Evolutionary conservation across 2,797 vertebrate genomes (phyloP).

Genomic region (Myoxocephalus aenaeus): DNA sequence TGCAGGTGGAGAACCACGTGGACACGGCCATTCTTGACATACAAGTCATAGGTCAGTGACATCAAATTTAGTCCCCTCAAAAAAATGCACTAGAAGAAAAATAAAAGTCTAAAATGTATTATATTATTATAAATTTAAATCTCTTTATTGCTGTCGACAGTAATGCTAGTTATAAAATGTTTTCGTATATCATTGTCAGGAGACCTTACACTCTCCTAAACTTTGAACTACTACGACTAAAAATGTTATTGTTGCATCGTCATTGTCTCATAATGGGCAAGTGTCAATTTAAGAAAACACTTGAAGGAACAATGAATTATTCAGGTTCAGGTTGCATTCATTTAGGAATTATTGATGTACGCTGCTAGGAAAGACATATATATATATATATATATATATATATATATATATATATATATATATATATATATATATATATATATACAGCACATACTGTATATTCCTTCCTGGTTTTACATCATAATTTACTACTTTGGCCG

Average conservation of each 20-base stretch:
- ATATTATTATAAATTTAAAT: neutral
- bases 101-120: neutral
- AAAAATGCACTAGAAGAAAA: neutral
- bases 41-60: conserved; percentile 92
- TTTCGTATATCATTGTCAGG: neutral
- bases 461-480: neutral
- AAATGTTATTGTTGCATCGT: neutral
- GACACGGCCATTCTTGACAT: conserved; percentile 93
- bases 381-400: no score
- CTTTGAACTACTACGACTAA: no score
- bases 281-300: neutral
- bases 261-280: neutral
- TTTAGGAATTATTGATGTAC: neutral
- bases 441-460: no score
- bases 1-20: conserved; percentile 92
- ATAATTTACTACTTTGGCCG: neutral
- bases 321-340: neutral
- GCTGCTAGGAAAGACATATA: neutral
- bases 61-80: neutral
- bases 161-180: neutral
- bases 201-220: neutral
- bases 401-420: no score
- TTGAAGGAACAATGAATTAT: neutral
- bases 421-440: no score
- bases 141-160: neutral